phyloP scores from a whole-genome alignment of 1,140 invertebrate species.

The Choristoneura fumiferana region DNA sequence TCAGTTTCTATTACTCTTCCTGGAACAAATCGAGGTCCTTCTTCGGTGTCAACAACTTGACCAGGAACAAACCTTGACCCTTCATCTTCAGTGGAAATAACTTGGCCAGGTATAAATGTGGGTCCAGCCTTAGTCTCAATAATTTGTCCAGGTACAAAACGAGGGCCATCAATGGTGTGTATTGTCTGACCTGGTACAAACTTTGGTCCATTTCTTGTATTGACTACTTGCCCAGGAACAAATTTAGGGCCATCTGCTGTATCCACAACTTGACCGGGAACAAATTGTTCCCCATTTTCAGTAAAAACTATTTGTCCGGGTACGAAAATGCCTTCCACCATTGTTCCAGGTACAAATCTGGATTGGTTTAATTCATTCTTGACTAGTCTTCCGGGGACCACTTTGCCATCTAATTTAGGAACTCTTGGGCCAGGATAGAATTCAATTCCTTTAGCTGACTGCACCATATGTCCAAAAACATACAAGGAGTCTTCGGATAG shows the following conservation, averaged over 20 bases:
- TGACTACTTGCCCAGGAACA: conserved; percentile 85
- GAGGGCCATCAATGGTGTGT: conserved; percentile 82
- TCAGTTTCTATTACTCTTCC: conserved; percentile 84
- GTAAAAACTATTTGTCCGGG: conserved; percentile 86
- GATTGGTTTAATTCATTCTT: conserved; percentile 81
- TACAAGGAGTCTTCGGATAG: conserved; percentile 77
- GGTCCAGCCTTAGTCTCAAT: conserved; percentile 85
- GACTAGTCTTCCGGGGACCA: conserved; percentile 83
- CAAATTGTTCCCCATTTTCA: conserved; percentile 85
- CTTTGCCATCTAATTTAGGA: conserved; percentile 78
- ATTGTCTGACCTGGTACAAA: conserved; percentile 86
- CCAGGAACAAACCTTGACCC: conserved; percentile 86
- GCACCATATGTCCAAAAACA: conserved; percentile 85
- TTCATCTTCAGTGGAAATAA: conserved; percentile 85
- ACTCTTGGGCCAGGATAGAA: conserved; percentile 82
- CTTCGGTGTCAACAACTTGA: conserved; percentile 85
- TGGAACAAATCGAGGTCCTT: conserved; percentile 86
- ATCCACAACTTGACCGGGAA: conserved; percentile 87
- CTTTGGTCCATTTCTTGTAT: conserved; percentile 83
- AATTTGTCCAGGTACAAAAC: conserved; percentile 86
- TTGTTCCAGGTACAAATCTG: conserved; percentile 84
- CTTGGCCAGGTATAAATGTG: conserved; percentile 86
- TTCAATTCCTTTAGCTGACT: conserved; percentile 83
- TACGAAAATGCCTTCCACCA: conserved; percentile 83
- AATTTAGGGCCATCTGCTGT: conserved; percentile 83